Conservation (phyloP, 2,797 vertebrate species). For the Gila robusta region DNA sequence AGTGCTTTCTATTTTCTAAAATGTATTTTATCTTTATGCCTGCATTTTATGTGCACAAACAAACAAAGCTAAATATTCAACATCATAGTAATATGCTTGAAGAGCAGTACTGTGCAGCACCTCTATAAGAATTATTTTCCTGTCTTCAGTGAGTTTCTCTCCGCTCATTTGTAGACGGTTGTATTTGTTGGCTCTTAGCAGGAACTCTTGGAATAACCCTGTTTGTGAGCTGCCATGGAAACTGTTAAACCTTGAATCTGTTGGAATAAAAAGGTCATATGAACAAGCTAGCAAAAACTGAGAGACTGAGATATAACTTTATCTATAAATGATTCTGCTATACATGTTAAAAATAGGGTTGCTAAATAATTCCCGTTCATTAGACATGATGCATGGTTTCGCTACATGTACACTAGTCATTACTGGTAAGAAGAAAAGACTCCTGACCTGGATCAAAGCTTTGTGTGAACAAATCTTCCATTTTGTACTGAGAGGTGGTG, state of each 20-base stretch:
- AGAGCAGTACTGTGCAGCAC: slow-evolving; percentile 71
- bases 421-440: not conserved
- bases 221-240: slow-evolving; percentile 84
- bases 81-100: not conserved
- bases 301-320: not conserved
- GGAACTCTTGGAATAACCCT: slow-evolving; percentile 89
- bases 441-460: slow-evolving; percentile 80
- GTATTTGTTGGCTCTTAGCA: slow-evolving; percentile 94
- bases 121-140: slow-evolving; percentile 92
- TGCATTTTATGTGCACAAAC: not conserved
- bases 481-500: slow-evolving; percentile 75
- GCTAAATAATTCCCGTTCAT: not conserved
- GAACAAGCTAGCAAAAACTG: slow-evolving; percentile 12
- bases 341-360: not conserved
- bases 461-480: slow-evolving; percentile 77
- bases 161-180: slow-evolving; percentile 89
- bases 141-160: slow-evolving; percentile 76
- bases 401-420: not conserved
- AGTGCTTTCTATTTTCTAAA: not conserved
- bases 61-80: not conserved
- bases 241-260: slow-evolving; percentile 80
- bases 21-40: not conserved
- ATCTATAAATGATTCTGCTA: not conserved
- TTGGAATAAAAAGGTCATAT: slow-evolving; percentile 20
- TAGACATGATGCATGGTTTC: not conserved